Evolutionary conservation across 2,888 invertebrate genomes (phyloP), one percentile per base, ranked within the genome.

Genomic region (Physocephala rufipes): DNA sequence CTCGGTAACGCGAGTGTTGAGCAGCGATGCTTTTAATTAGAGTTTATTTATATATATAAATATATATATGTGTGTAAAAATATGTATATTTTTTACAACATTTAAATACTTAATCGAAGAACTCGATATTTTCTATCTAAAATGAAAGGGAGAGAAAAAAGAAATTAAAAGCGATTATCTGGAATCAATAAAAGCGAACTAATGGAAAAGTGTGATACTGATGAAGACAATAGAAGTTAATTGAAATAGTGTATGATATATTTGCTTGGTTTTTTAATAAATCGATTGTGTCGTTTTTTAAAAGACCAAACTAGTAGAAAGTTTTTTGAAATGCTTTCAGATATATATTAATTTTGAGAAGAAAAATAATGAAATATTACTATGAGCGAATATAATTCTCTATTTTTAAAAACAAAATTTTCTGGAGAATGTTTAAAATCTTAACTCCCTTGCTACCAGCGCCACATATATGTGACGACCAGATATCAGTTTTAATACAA

Each of bases 101-200:
- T 36, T 58, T 58, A 58, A 24, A 28, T 28, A 26, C 58, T 77
- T 78, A 80, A 73, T 78, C 78, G 78, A 78, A 80, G 77, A 77
- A 81, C 77, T 81, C 84, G 79, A 79, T 75, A 79, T 79, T 82
- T 77, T 84, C 82, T 79, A 83, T 82, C 84, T 84, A 85, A 79
- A 84, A 85, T 78, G 79, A 82, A 79, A 83, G 19, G 58, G 74
- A 72, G 76, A 77, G 74, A 75, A 75, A 70, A 66, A 70, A 62
- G 72, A 65, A 71, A 67, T 72, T 69, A 74, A 59, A 73, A 72
- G 76, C 67, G 67, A 71, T 30, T 64, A 73, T 64, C 62, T 67
- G 24, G 63, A 73, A 36, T 73, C 30, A 58, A 73, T 67, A 70
- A 76, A n/a, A n/a, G 3, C 12, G 16, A 24, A 58, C 36, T 7